phyloP scores from a whole-genome alignment of 2,113 vertebrate species.

The Rhabdomys dilectus region DNA sequence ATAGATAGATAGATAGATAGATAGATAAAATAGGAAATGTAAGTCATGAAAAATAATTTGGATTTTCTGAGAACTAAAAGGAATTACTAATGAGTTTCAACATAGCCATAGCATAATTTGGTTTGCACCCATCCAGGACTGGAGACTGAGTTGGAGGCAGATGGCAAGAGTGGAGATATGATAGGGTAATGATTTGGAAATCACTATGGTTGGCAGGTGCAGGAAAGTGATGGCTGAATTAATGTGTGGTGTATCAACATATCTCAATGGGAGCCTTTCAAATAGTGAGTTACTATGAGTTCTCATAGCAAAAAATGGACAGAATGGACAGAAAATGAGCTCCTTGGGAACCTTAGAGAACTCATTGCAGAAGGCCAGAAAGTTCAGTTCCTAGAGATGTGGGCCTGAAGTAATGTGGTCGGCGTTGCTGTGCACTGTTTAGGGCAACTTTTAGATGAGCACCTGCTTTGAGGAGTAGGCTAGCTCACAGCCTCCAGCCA shows the following conservation, averaged over 20 bases:
- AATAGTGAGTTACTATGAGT: slow-evolving; percentile 2
- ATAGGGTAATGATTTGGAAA: background rate
- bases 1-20: too few species aligned
- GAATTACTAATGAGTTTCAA: background rate
- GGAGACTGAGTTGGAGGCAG: background rate
- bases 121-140: background rate
- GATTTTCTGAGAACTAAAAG: slow-evolving; percentile 9
- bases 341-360: background rate
- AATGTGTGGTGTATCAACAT: background rate
- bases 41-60: background rate
- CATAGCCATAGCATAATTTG: background rate
- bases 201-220: background rate
- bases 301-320: background rate
- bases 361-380: background rate
- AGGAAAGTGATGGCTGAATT: background rate
- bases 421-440: background rate
- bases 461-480: background rate
- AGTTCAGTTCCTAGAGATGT: background rate
- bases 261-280: background rate
- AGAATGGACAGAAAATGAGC: background rate
- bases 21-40: background rate
- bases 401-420: background rate
- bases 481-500: background rate
- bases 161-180: background rate
- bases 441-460: background rate